Evolutionary conservation across 2,113 vertebrate species (phyloP), one percentile per base, ranked within the genome.

Genomic region (Dermatemys mawii): DNA sequence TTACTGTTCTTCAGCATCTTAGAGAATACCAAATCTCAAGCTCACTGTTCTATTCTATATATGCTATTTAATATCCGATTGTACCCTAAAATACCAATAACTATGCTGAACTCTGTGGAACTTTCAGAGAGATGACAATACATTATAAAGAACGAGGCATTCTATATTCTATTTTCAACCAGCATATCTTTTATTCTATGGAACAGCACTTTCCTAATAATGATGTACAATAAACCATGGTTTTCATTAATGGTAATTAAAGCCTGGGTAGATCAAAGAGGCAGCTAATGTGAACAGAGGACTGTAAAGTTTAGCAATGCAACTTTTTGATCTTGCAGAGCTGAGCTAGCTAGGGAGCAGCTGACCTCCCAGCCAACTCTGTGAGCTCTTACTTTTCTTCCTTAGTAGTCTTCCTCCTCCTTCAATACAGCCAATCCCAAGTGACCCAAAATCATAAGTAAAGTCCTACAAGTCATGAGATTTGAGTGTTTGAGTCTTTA

Each of bases 241-340:
- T 22, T 44, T 78, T 60, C 17, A 0, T 60, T 24, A 19, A 27
- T 7, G 11, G 8, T 11, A 48, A 49, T 67, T 67, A 17, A 67
- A 35, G 29, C 16, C 13, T 3, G 16, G 44, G 83, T 11, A 70
- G 53, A 83, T 2, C 16, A 2, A 26, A 51, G 67, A 83, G 32
- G n/a, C 8, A 32, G 24, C 26, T 26, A 4, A 51, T 41, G n/a
- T 29, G 48, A 75, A 2, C 11, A 38, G 35, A 50, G 9, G 24
- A 67, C 35, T 35, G 44, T 24, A 35, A 5, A 10, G 17, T 9
- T 13, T 4, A 3, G 46, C 4, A 1, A 3, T 1, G 1, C 2
- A 1, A 12, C 67, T 6, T 12, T 80, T 63, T 35, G 5, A 32
- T 17, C n/a, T 44, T 8, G 53, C 24, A 22, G 26, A 27, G n/a